Conservation (phyloP, 2,113 vertebrate species). For the Eudyptes chrysolophus region DNA sequence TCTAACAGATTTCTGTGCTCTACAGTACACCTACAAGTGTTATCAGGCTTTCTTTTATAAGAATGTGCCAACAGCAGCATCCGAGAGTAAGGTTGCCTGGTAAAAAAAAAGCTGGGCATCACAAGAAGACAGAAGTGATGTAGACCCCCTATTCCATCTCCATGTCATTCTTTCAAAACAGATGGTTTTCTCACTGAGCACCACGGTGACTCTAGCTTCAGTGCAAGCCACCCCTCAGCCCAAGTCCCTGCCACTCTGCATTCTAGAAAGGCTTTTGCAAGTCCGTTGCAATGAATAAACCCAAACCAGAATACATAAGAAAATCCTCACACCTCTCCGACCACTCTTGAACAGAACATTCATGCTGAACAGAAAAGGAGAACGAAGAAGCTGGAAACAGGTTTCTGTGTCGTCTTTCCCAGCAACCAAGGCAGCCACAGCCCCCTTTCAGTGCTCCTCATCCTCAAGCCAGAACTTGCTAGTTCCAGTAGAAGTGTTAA, state of each 20-base stretch:
- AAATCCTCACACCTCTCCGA: neutral
- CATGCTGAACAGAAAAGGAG: neutral
- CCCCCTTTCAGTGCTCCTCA: neutral
- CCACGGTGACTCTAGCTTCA: neutral
- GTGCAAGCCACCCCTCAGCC: neutral
- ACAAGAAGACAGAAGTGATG: neutral
- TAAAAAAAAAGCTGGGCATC: neutral
- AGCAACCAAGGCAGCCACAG: neutral
- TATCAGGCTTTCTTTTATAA: neutral
- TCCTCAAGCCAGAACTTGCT: neutral
- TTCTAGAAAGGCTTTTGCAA: neutral
- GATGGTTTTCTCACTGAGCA: neutral
- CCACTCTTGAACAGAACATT: fast-evolving
- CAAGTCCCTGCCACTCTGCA: neutral
- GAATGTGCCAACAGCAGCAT: neutral
- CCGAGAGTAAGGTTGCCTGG: neutral
- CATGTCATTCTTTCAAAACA: neutral
- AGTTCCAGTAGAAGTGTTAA: neutral
- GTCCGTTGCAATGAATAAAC: neutral
- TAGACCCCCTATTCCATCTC: neutral
- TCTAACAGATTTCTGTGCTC: neutral
- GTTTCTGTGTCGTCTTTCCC: neutral
- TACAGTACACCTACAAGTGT: neutral
- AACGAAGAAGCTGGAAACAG: neutral
- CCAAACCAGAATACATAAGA: neutral